These are phyloP conservation scores for Xiphydria camelus DNA, from an alignment of 2,888 invertebrate species.

Conservation along the genomic window DNA sequence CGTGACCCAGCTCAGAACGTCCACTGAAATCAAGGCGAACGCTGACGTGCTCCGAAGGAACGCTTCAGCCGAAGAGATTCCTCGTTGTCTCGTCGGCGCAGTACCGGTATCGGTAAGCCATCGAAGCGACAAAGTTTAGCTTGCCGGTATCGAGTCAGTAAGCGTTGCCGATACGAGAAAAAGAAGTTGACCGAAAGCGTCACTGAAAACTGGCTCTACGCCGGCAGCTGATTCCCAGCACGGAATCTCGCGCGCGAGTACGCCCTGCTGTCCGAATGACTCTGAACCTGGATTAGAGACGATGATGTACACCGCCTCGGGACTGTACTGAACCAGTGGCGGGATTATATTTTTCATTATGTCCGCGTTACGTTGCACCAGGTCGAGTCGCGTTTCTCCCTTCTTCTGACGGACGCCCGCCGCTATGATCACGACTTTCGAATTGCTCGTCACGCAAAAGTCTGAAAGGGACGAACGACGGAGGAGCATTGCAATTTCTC, in stretches of 20 bases:
- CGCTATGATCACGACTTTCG: conserved; percentile 62
- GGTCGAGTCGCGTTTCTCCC: conserved; percentile 60
- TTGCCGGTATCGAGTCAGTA: too few species aligned
- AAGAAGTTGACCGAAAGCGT: too few species aligned
- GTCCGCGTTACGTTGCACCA: conserved; percentile 62
- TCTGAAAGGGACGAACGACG: conserved; percentile 45
- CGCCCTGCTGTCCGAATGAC: too few species aligned
- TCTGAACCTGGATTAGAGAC: conserved; percentile 64
- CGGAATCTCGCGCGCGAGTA: too few species aligned
- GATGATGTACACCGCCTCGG: conserved; percentile 61
- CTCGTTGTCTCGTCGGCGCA: too few species aligned
- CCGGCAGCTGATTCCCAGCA: not conserved
- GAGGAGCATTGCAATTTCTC: too few species aligned
- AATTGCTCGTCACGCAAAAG: conserved; percentile 60
- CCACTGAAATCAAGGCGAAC: conserved; percentile 61
- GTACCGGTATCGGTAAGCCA: too few species aligned
- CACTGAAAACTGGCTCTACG: too few species aligned
- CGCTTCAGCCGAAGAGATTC: too few species aligned
- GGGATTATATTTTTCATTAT: conserved; percentile 62
- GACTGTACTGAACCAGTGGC: conserved; percentile 60
- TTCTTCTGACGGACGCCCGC: conserved; percentile 63
- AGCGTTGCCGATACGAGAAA: too few species aligned
- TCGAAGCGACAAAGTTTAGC: too few species aligned
- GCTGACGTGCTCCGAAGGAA: too few species aligned
- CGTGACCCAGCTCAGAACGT: conserved; percentile 67